Base-by-base conservation (phyloP, 2,797 vertebrate genomes). In the Acanthiza pusilla region DNA sequence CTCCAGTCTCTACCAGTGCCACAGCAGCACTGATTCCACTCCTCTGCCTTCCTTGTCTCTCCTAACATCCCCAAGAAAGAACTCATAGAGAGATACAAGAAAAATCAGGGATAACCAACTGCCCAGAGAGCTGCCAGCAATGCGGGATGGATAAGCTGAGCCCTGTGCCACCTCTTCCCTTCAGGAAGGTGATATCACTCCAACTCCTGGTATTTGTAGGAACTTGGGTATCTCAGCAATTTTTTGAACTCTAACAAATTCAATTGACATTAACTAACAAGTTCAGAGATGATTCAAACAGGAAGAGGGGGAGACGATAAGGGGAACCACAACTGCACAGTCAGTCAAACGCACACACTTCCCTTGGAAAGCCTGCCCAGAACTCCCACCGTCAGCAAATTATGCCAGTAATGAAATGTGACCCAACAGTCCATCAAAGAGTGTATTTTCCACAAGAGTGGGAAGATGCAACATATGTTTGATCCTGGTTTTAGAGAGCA, bases 41-140 rank as follows among this genome's bases (percentile, higher is more conserved):
- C 27, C 18, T 50, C 27, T 16, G 48, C 40, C 61, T 73, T 66
- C 17, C n/a, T n/a, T 29, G 10, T 4, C 60, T 36, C 60, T 61
- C 32, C 60, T 3, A 2, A 51, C 19, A 29, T 13, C 1, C 9
- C 32, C 27, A 78, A 21, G 50, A 58, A 53, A 8, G 16, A 53
- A 66, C 0, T 0, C 13, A 36, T 4, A 19, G 4, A 1, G 5
- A 19, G 32, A 51, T 34, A 65, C 87, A 84, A 42, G 13, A 67
- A 84, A 91, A 79, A 16, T 9, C 17, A 18, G 1, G 5, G 6
- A 89, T 63, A 36, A 30, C 1, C 34, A 32, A 70, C 7, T 16
- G 23, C 43, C 11, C 54, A 55, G 54, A 81, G 70, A 72, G 29
- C 42, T 65, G 47, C 38, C 50, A 74, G 67, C 54, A 85, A 89